Evolutionary conservation across 2,113 vertebrate species (phyloP).

Genomic region (Vimba vimba): DNA sequence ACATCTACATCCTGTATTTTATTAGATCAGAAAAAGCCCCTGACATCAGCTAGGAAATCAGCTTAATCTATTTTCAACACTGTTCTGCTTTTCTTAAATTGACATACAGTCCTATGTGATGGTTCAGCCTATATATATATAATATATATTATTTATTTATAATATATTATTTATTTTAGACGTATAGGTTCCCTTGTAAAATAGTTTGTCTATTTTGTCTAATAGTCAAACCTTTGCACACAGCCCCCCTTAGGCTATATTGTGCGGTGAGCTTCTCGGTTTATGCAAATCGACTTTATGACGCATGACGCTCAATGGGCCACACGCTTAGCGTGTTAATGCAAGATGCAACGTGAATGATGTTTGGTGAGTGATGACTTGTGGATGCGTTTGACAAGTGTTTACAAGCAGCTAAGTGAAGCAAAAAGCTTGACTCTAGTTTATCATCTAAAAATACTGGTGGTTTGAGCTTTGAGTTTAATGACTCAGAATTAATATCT

Average conservation of each 20-base stretch:
- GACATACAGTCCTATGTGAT: not conserved
- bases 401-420: not conserved
- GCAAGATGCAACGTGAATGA: not conserved
- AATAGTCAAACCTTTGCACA: too few species aligned
- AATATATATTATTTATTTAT: too few species aligned
- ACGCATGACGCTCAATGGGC: not conserved
- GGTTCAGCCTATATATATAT: too few species aligned
- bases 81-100: not conserved
- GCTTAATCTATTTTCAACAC: not conserved
- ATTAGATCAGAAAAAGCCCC: not conserved
- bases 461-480: not conserved
- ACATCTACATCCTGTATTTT: not conserved
- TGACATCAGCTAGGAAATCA: conserved; percentile 2
- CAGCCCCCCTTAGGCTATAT: too few species aligned
- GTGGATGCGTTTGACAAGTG: not conserved
- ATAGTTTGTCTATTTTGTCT: too few species aligned
- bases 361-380: conserved; percentile 12
- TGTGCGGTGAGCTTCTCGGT: not conserved
- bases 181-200: too few species aligned
- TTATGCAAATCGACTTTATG: conserved; percentile 25
- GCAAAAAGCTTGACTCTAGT: not conserved
- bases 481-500: not conserved
- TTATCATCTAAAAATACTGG: not conserved
- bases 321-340: not conserved
- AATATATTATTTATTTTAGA: not conserved